Evolutionary conservation across 2,888 invertebrate species (phyloP).

Genomic region (Caradrina clavipalpis): DNA sequence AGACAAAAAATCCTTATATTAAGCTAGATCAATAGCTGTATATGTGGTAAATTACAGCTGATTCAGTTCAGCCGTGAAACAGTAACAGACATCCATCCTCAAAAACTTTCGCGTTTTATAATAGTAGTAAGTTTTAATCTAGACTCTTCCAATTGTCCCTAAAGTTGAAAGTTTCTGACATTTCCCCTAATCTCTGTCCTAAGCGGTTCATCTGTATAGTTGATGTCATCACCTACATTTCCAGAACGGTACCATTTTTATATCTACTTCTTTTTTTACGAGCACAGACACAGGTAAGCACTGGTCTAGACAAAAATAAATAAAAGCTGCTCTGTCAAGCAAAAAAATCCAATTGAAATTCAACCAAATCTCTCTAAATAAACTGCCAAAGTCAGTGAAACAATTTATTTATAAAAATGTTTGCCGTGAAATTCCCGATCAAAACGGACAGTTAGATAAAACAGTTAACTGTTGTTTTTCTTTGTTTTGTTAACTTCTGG

Average conservation of each 20-base stretch:
- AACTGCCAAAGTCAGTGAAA: slow-evolving; percentile 36
- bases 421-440: slow-evolving; percentile 50
- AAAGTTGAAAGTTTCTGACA: background rate
- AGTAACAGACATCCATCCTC: too few species aligned
- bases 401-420: slow-evolving; percentile 43
- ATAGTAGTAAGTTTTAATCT: too few species aligned
- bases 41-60: too few species aligned
- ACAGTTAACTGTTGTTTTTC: slow-evolving; percentile 44
- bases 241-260: background rate
- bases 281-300: background rate
- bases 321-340: background rate
- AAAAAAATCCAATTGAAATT: background rate
- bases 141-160: too few species aligned
- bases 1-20: too few species aligned
- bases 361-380: slow-evolving; percentile 16
- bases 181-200: background rate
- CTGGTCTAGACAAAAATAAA: slow-evolving; percentile 18
- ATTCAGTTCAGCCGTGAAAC: too few species aligned
- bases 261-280: background rate
- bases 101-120: too few species aligned
- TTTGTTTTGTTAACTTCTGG: slow-evolving; percentile 45
- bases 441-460: slow-evolving; percentile 48
- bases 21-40: too few species aligned
- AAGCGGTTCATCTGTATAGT: background rate
- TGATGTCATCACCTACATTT: background rate